phyloP scores from a whole-genome alignment of 2,113 vertebrate genomes.

The Oncorhynchus nerka region DNA sequence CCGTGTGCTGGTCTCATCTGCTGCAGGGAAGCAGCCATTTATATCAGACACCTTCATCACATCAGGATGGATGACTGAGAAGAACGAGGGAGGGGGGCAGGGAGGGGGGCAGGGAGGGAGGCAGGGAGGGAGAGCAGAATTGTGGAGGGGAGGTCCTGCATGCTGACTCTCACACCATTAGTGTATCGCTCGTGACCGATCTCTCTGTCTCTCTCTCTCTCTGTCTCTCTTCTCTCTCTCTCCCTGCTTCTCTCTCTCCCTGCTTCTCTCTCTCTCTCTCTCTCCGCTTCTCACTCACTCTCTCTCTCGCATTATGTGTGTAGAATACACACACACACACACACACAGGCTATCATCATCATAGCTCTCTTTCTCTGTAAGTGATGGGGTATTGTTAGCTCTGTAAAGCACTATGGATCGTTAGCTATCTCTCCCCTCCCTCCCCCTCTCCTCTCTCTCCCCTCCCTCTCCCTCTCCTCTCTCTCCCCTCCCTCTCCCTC shows the following conservation, averaged over 20 bases:
- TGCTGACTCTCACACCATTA: too few relatives aligned
- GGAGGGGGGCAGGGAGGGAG: constrained; percentile 13
- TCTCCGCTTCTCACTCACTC: too few relatives aligned
- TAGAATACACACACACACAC: background rate
- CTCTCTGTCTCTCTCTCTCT: too few relatives aligned
- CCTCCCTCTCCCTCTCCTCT: background rate
- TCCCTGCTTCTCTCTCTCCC: too few relatives aligned
- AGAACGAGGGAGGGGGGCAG: constrained; percentile 21
- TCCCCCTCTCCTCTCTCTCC: background rate
- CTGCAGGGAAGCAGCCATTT: constrained; percentile 39
- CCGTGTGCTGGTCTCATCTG: constrained; percentile 52
- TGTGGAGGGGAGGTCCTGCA: background rate
- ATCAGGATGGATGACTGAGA: constrained; percentile 15
- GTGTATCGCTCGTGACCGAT: too few relatives aligned
- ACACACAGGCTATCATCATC: background rate
- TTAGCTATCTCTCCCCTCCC: background rate
- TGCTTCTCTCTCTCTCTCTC: background rate
- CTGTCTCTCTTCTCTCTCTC: too few relatives aligned
- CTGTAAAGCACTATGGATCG: background rate
- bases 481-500: background rate
- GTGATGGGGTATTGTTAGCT: background rate
- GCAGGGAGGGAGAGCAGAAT: constrained; percentile 18
- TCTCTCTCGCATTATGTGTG: too few relatives aligned
- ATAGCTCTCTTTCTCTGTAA: background rate
- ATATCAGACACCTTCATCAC: constrained; percentile 10